Percentiles rank a stretch among this genome's conserved stretches.
Evolutionary conservation across 2,797 vertebrate genomes (phyloP).

Genomic region (Sphenodon punctatus): DNA sequence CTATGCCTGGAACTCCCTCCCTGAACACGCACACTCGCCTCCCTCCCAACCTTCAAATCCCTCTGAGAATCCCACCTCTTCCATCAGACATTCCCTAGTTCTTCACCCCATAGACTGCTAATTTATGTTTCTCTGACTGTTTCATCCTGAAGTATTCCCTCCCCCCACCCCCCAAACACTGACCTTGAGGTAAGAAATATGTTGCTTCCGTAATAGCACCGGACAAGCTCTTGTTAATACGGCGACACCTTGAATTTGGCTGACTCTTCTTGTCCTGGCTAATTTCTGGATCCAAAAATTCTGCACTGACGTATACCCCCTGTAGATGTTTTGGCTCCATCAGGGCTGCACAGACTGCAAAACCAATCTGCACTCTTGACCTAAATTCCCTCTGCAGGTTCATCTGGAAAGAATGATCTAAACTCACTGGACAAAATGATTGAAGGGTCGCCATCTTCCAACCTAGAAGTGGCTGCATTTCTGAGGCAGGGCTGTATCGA

Average conservation of each 20-base stretch:
- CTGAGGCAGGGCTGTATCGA: slow-evolving; percentile 15
- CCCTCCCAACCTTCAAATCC: too few relatives aligned
- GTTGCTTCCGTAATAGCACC: background rate
- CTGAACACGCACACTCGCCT: too few relatives aligned
- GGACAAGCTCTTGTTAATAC: background rate
- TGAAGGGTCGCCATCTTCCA: background rate
- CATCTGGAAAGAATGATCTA: background rate
- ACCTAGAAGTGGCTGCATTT: background rate
- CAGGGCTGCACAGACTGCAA: background rate
- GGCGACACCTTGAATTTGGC: background rate
- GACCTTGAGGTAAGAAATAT: background rate
- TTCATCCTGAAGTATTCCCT: too few relatives aligned
- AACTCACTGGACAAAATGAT: background rate
- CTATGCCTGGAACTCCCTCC: too few relatives aligned
- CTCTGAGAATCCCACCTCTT: too few relatives aligned
- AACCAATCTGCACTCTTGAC: too few relatives aligned
- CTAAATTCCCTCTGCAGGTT: slow-evolving; percentile 17
- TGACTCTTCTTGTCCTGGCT: background rate
- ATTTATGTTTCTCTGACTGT: too few relatives aligned
- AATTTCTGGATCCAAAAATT: background rate
- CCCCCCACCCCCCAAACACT: too few relatives aligned
- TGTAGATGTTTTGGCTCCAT: background rate
- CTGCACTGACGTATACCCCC: background rate
- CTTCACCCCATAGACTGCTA: too few relatives aligned
- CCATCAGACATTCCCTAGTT: too few relatives aligned